Evolutionary conservation across 37 sponge, comb jelly and placozoan genomes (phyloP).

Genomic region (Corticium candelabrum): DNA sequence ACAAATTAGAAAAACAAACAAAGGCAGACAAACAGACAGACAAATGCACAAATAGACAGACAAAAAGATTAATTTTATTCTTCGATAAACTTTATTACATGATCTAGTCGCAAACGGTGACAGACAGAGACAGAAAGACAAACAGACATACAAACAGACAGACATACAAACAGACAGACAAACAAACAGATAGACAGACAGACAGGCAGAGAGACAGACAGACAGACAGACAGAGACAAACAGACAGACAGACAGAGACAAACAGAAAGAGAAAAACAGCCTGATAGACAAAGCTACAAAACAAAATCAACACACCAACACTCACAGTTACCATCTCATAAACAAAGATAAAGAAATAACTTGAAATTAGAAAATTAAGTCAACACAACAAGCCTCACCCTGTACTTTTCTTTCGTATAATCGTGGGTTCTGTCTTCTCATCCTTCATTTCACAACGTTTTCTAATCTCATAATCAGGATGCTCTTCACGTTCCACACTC

Average conservation of each 20-base stretch:
- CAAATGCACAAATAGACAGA: background rate
- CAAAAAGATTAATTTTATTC: background rate
- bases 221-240: no score
- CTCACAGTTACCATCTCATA: conserved; percentile 5
- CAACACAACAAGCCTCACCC: no score
- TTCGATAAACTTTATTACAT: background rate
- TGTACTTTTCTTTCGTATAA: no score
- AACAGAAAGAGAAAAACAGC: background rate
- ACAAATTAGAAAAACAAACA: background rate
- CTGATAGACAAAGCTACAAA: conserved; percentile 9
- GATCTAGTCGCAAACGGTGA: background rate
- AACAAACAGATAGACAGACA: no score
- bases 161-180: no score
- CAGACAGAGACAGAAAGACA: conserved; percentile 2
- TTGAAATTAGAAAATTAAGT: no score
- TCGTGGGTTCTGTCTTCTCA: no score
- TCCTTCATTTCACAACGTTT: background rate
- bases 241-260: no score
- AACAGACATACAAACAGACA: no score
- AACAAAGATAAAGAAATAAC: background rate
- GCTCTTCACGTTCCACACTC: background rate
- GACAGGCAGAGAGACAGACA: no score
- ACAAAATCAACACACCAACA: background rate
- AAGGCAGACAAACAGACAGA: background rate
- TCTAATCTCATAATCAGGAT: background rate